These are phyloP conservation scores for Osmerus mordax DNA, from an alignment of 2,113 vertebrate genomes.

Conservation along the genomic window DNA sequence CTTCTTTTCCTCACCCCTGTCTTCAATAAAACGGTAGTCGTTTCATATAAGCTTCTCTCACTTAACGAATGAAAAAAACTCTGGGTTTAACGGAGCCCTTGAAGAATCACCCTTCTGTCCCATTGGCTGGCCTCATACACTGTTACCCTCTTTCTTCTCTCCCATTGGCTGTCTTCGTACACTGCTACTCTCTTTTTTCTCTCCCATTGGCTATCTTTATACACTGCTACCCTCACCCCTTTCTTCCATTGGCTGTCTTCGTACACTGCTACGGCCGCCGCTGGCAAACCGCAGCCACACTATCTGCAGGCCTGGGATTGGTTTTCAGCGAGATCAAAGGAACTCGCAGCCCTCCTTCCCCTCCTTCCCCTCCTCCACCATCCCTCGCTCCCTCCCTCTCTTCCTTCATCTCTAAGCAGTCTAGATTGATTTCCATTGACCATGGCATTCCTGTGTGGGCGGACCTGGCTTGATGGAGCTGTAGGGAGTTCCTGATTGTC, in stretches of 20 bases:
- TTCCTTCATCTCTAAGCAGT: conserved; percentile 60
- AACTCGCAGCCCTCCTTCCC: conserved; percentile 66
- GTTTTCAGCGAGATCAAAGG: conserved; percentile 78
- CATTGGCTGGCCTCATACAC: neutral
- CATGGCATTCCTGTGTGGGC: conserved; percentile 73
- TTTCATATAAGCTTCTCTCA: conserved; percentile 58
- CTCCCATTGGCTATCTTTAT: neutral
- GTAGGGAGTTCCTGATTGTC: conserved; percentile 65
- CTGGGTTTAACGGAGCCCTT: neutral
- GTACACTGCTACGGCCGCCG: conserved; percentile 55
- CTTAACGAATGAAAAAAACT: neutral
- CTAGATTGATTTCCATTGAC: conserved; percentile 77
- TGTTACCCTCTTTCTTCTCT: neutral
- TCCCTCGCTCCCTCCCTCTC: conserved; percentile 45
- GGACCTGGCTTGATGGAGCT: conserved; percentile 66
- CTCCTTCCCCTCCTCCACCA: conserved; percentile 68
- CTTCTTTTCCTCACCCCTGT: conserved; percentile 17
- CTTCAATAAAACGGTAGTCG: conserved; percentile 66
- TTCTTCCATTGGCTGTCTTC: conserved; percentile 52
- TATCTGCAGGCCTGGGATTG: conserved; percentile 77
- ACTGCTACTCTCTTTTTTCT: neutral
- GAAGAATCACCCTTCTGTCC: neutral
- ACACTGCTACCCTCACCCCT: neutral
- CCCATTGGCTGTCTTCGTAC: conserved; percentile 21
- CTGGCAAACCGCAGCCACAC: conserved; percentile 56